Percentiles rank a stretch among this genome's conserved stretches.
Evolutionary conservation across 2,888 invertebrate genomes (phyloP).

Genomic region (Onthophagus sagittarius): DNA sequence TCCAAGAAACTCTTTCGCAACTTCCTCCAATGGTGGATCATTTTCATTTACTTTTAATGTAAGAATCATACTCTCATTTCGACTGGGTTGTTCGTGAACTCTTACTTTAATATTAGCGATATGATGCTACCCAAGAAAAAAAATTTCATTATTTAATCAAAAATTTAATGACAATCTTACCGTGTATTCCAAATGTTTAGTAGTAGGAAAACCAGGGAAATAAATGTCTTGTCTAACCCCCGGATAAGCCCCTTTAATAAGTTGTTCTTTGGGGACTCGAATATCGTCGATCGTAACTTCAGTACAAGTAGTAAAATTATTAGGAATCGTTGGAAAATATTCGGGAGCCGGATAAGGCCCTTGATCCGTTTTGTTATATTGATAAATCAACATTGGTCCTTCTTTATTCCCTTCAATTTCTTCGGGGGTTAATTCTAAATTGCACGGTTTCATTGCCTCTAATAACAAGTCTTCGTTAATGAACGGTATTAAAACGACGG

Average conservation of each 20-base stretch:
- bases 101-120: conserved; percentile 69
- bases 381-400: conserved; percentile 83
- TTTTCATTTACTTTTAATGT: conserved; percentile 52
- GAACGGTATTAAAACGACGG: conserved; percentile 89
- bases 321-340: conserved; percentile 60
- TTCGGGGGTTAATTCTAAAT: conserved; percentile 60
- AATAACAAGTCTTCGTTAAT: conserved; percentile 81
- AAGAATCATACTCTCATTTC: conserved; percentile 80
- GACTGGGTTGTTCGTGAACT: conserved; percentile 83
- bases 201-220: conserved; percentile 90
- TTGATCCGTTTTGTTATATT: conserved; percentile 57
- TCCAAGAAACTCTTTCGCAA: conserved; percentile 66
- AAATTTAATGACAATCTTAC: conserved; percentile 50
- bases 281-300: conserved; percentile 56
- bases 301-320: conserved; percentile 55
- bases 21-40: conserved; percentile 32
- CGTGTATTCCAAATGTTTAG: conserved; percentile 76
- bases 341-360: conserved; percentile 58
- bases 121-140: conserved; percentile 34
- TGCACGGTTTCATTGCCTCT: conserved; percentile 70
- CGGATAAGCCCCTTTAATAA: conserved; percentile 69
- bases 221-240: conserved; percentile 65
- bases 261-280: conserved; percentile 53
- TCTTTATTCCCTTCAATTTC: conserved; percentile 76
- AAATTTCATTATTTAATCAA: conserved; percentile 22